Conservation (phyloP, 1,140 invertebrate species). For the Augochlora pura region DNA sequence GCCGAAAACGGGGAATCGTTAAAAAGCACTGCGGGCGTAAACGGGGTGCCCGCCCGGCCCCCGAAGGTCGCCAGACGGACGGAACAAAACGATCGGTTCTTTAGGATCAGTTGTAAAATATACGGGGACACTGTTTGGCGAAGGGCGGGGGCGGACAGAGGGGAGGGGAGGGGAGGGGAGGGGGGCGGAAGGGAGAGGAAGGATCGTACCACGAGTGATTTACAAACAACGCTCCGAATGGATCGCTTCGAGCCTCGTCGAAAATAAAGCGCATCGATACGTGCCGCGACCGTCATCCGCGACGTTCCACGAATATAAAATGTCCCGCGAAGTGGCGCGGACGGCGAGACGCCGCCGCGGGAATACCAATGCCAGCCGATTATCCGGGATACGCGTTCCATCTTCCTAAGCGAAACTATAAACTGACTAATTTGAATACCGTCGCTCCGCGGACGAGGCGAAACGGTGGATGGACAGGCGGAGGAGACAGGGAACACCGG, state of each 20-base stretch:
- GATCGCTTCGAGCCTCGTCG: constrained; percentile 51
- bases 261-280: constrained; percentile 66
- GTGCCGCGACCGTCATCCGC: constrained; percentile 52
- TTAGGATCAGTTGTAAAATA: constrained; percentile 1
- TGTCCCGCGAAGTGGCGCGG: constrained; percentile 41
- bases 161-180: constrained; percentile 12
- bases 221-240: constrained; percentile 45
- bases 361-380: constrained; percentile 64
- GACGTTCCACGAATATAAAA: constrained; percentile 68
- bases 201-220: constrained; percentile 18
- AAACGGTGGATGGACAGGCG: background rate
- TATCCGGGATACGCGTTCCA: constrained; percentile 46
- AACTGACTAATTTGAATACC: constrained; percentile 63
- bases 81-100: background rate
- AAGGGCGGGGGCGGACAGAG: background rate
- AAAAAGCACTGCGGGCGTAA: background rate
- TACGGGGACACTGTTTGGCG: background rate
- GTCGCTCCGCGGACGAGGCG: background rate
- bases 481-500: constrained; percentile 26
- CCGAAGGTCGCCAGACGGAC: background rate
- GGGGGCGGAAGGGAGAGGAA: constrained; percentile 1
- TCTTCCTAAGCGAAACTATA: constrained; percentile 62
- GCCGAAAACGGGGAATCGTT: constrained; percentile 23
- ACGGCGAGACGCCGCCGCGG: constrained; percentile 14
- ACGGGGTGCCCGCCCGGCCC: too few species aligned